Evolutionary conservation across 2,888 invertebrate species (phyloP).

Genomic region (Drosophila austrosaltans): DNA sequence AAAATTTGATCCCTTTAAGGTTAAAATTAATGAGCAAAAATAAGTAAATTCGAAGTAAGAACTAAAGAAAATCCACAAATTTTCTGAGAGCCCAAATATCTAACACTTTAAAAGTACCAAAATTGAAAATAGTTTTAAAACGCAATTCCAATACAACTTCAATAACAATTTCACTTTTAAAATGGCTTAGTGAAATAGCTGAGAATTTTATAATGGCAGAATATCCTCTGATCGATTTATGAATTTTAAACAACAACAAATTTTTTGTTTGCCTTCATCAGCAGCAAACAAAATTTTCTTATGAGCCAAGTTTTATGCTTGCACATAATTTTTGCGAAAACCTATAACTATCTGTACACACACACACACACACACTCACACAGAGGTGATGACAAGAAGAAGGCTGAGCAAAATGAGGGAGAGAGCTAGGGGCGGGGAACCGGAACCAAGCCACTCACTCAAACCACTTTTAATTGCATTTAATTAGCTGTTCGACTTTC

Average conservation of each 20-base stretch:
- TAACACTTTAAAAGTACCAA: too few species aligned
- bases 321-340: constrained; percentile 34
- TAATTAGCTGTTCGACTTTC: constrained; percentile 53
- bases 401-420: not conserved
- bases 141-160: too few species aligned
- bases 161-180: too few species aligned
- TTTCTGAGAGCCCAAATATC: too few species aligned
- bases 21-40: too few species aligned
- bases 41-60: too few species aligned
- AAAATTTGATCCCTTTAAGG: too few species aligned
- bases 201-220: too few species aligned
- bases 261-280: constrained; percentile 41
- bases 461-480: constrained; percentile 54
- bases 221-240: not conserved
- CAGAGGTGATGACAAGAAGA: constrained; percentile 3
- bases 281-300: constrained; percentile 59
- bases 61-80: too few species aligned
- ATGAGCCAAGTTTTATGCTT: constrained; percentile 46
- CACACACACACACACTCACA: not conserved
- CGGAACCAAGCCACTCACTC: constrained; percentile 11
- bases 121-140: too few species aligned
- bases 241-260: not conserved
- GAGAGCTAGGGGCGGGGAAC: not conserved
- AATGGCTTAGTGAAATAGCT: not conserved
- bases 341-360: constrained; percentile 29